Base-by-base conservation (phyloP, 1,140 invertebrate species). In the Ectropis grisescens region DNA sequence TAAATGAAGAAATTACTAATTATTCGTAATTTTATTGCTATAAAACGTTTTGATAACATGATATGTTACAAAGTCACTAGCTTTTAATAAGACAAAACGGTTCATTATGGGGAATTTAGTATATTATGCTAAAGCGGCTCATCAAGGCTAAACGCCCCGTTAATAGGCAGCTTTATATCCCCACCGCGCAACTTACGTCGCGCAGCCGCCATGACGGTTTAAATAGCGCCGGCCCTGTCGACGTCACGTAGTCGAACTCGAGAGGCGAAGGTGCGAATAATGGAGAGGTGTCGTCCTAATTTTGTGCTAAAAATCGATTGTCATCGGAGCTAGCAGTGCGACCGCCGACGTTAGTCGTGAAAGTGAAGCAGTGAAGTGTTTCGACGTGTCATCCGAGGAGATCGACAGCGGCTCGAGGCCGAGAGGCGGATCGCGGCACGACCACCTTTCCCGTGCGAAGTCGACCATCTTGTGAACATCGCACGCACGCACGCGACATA, bases 251-350 rank as follows among this genome's bases (percentile, higher is more conserved):
- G 74, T 79, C 54, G 67, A 70, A 74, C 61, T 74, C 74, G 71
- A 72, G 71, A 74, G 67, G 71, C 53, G 71, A 70, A 79, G 56
- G 65, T 68, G 65, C 59, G 57, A 72, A 74, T 74, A 60, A 78
- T 79, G 74, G 74, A 74, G 65, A 79, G 65, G 68, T 71, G 74
- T 69, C 74, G 67, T 79, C 61, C 56, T 58, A 66, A 55, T 70
- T 60, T 51, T 60, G 54, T 74, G 60, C 49, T 58, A 57, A 38
- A 31, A 66, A 72, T 75, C 62, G 61, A 76, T 66, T 52, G 69
- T 70, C 68, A 72, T 62, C 68, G 67, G 65, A 80, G 75, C 60
- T 80, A 80, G 75, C 74, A 80, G 75, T 47, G 72, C 55, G 67
- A 62, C 60, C 58, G 65, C 60, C 69, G 64, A 66, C 61, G 46